Conservation (phyloP, 2,888 invertebrate species). For the Leucophenga maculata region DNA sequence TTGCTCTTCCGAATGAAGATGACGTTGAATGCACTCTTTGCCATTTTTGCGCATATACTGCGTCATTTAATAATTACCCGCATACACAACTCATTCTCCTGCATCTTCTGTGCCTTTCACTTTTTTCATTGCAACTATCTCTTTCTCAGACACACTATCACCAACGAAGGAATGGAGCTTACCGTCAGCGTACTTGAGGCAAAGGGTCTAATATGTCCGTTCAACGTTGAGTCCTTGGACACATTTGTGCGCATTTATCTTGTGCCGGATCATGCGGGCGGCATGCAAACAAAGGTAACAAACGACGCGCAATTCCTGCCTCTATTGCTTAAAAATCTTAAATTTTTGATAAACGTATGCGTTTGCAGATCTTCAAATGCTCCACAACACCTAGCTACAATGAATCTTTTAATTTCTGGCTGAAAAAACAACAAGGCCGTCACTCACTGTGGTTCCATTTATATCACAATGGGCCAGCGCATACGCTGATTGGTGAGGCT, state of each 20-base stretch:
- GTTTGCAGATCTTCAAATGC: slow-evolving; percentile 75
- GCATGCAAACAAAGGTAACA: slow-evolving; percentile 78
- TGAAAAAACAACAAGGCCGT: slow-evolving; percentile 76
- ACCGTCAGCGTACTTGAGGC: slow-evolving; percentile 83
- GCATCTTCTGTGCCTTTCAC: background rate
- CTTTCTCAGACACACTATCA: slow-evolving; percentile 58
- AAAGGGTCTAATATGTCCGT: slow-evolving; percentile 79
- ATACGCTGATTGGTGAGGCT: slow-evolving; percentile 78
- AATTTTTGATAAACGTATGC: background rate
- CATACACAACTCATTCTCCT: background rate
- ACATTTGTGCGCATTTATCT: slow-evolving; percentile 84
- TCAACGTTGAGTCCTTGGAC: slow-evolving; percentile 77
- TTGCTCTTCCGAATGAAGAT: background rate
- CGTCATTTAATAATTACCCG: slow-evolving; percentile 12
- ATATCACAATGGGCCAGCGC: slow-evolving; percentile 78
- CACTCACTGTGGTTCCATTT: slow-evolving; percentile 80
- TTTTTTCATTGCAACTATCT: background rate
- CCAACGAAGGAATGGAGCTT: slow-evolving; percentile 69
- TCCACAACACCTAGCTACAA: slow-evolving; percentile 83
- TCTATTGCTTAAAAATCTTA: too few relatives aligned
- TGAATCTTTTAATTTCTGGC: slow-evolving; percentile 81
- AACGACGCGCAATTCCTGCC: background rate
- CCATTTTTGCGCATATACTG: background rate
- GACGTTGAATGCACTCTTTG: background rate
- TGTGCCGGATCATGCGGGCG: slow-evolving; percentile 80